Base-by-base conservation (phyloP, 2,888 invertebrate genomes). In the Drosophila picticornis region DNA sequence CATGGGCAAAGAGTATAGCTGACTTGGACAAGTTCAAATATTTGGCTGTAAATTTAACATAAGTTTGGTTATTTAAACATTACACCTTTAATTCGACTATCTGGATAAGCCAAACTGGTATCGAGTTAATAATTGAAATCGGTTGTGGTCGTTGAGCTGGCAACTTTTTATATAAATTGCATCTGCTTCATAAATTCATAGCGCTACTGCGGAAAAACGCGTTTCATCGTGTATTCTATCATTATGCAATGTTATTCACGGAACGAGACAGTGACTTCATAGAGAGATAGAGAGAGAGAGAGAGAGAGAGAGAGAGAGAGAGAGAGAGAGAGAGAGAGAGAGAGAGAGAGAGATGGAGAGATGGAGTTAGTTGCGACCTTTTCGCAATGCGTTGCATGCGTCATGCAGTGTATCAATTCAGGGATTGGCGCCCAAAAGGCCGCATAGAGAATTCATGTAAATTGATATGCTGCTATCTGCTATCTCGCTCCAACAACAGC, bases 361-460 rank as follows among this genome's bases (percentile, higher is more conserved):
- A 22, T 22, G 11, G 22, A 9, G 25, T 38, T 48, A 43, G 32
- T 25, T 60, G 59, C 36, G 48, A 69, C 40, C 61, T 62, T 69
- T 86, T 69, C 31, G 51, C 53, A 64, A 46, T 31, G 59, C 53
- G 43, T 71, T 62, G 51, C 55, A 55, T 53, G 66, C 79, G 29
- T 50, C 52, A 62, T 53, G 83, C 62, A 59, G 83, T 71, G 72
- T 68, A 87, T 84, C 84, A 84, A 79, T 83, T 85, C 72, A 85
- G 81, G 88, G 83, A 80, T 85, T 80, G 85, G 90, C 85, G 90
- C 85, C 88, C 83, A 85, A 90, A 88, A 88, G 83, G 90, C 81
- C 89, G 84, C 89, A 81, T 88, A 78, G 87, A 88, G 82, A 68
- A 88, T 84, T 88, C 86, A 88, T 85, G 90, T 85, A 85, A 88